A percentile compares a stretch with the other conserved stretches of the same genome.
Conservation (phyloP, 2,113 vertebrate genomes). For the Syrrhaptes paradoxus region DNA sequence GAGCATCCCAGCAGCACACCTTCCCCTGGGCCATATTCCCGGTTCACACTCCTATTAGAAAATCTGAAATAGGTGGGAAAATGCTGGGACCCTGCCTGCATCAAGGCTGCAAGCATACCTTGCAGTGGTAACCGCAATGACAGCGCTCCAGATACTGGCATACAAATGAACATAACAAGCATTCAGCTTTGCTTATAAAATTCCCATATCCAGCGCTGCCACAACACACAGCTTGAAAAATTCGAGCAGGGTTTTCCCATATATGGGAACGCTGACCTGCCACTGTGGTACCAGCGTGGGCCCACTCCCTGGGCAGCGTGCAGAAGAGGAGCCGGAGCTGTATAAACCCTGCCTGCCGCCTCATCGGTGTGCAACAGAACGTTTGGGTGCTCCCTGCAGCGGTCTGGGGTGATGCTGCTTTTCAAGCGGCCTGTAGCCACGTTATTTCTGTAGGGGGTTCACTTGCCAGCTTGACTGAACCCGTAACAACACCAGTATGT, state of each 20-base stretch:
- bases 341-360: background rate
- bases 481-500: accelerated
- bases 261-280: constrained; percentile 39
- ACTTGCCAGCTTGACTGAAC: background rate
- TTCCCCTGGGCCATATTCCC: accelerated
- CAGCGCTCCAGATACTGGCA: background rate
- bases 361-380: accelerated
- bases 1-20: background rate
- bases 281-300: background rate
- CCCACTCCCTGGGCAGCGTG: background rate
- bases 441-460: background rate
- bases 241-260: constrained; percentile 51
- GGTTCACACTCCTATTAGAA: background rate
- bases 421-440: background rate
- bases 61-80: background rate
- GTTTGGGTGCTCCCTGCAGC: background rate
- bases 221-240: constrained; percentile 28
- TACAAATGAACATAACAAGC: background rate
- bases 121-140: accelerated
- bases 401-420: background rate
- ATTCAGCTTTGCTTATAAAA: constrained; percentile 20
- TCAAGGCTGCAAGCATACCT: background rate
- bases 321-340: accelerated
- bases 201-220: constrained; percentile 40
- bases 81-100: background rate